Evolutionary conservation across 2,113 vertebrate species (phyloP).

Genomic region (Gymnobelideus leadbeateri): DNA sequence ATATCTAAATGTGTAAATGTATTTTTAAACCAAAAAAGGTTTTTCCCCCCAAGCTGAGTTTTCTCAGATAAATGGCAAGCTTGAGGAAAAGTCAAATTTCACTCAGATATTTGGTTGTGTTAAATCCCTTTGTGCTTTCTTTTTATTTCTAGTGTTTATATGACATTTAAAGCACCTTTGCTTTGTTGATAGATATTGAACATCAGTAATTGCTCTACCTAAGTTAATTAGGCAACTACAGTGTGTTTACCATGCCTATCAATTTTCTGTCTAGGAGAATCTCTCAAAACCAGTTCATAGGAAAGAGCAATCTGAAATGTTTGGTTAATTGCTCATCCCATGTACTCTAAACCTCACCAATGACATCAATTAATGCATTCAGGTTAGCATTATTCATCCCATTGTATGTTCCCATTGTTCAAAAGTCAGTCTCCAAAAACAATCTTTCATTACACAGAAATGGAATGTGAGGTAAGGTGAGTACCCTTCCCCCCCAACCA

Average conservation of each 20-base stretch:
- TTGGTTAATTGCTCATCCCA: constrained; percentile 62
- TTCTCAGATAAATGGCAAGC: constrained; percentile 33
- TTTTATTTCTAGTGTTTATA: constrained; percentile 56
- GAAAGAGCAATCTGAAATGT: constrained; percentile 47
- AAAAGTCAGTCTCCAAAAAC: constrained; percentile 36
- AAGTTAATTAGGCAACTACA: constrained; percentile 75
- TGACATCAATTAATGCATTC: constrained; percentile 54
- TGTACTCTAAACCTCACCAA: constrained; percentile 46
- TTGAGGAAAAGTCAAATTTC: constrained; percentile 50
- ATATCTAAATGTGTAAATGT: not conserved
- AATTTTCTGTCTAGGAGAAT: constrained; percentile 66
- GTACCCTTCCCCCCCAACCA: not conserved
- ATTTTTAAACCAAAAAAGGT: constrained; percentile 27
- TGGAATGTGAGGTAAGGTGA: constrained; percentile 9
- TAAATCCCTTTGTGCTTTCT: constrained; percentile 47
- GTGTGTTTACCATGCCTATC: constrained; percentile 67
- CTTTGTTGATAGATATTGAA: constrained; percentile 74
- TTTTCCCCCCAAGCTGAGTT: constrained; percentile 38
- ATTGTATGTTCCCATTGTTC: not conserved
- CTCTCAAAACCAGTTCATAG: constrained; percentile 67
- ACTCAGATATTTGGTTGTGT: constrained; percentile 57
- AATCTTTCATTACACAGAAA: constrained; percentile 40
- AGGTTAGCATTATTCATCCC: constrained; percentile 53
- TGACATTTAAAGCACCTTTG: constrained; percentile 69
- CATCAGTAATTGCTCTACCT: constrained; percentile 67